These are phyloP conservation scores for Cheilosia grossa DNA, from an alignment of 2,888 invertebrate genomes.

Conservation along the genomic window DNA sequence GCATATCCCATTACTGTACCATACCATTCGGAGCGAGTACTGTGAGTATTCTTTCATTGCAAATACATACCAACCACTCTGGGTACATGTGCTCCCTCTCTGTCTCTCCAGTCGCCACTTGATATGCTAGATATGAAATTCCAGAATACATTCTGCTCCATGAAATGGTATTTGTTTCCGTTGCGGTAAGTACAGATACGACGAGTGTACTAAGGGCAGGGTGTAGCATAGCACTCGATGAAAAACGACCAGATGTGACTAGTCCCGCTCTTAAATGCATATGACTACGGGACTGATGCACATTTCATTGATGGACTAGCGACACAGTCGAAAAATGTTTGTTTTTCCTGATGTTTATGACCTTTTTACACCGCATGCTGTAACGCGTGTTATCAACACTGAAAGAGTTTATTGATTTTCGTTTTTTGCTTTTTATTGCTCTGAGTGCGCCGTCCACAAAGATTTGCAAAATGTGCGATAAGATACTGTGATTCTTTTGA, in stretches of 20 bases:
- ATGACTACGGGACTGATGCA: conserved; percentile 21
- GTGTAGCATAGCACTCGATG: conserved; percentile 12
- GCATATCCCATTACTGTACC: conserved; percentile 61
- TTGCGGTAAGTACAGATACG: conserved; percentile 3
- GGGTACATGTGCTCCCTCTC: neutral
- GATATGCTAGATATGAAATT: conserved; percentile 62
- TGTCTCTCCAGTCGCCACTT: conserved; percentile 33
- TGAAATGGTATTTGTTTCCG: conserved; percentile 63
- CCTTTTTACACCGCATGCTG: conserved; percentile 12
- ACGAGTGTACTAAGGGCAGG: neutral
- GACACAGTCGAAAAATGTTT: conserved; percentile 48
- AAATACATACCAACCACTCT: conserved; percentile 1
- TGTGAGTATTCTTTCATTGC: conserved; percentile 58
- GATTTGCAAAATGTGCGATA: conserved; percentile 28
- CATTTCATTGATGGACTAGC: conserved; percentile 48
- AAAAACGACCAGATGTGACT: conserved; percentile 54
- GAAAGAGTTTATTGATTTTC: conserved; percentile 53
- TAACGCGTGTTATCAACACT: conserved; percentile 18
- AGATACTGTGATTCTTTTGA: conserved; percentile 22
- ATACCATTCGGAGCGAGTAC: conserved; percentile 25
- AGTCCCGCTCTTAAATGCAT: conserved; percentile 30
- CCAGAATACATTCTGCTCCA: conserved; percentile 48
- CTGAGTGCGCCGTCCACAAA: conserved; percentile 29
- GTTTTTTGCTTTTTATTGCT: conserved; percentile 22
- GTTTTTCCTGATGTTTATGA: neutral